Evolutionary conservation across 2,113 vertebrate genomes (phyloP), one percentile per base, ranked within the genome.

Genomic region (Scopus umbretta): DNA sequence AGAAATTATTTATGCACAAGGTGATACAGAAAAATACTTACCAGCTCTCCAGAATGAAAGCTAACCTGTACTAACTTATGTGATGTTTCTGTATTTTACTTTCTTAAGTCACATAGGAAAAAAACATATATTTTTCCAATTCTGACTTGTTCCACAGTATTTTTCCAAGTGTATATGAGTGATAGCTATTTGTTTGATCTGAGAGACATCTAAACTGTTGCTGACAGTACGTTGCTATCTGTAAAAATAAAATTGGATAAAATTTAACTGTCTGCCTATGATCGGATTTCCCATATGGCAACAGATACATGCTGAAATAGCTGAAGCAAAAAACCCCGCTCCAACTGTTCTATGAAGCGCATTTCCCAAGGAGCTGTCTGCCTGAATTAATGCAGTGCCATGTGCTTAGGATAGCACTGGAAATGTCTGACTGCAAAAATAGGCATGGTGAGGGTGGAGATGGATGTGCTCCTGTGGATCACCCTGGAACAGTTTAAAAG

Each of bases 351-450:
- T 10, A 5, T 1, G 12, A 71, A 86, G 70, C 2, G 7, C 8
- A 17, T 30, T 92, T 95, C 96, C 92, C 21, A 2, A 93, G 88
- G 94, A 96, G 88, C 95, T 84, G 96, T 96, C 90, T 96, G 83
- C 86, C 76, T 67, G 82, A 92, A 90, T 95, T 90, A 95, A 75
- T 16, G 32, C 72, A 88, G 85, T 4, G 1, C 68, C 2, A 3
- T 53, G 82, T 55, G 75, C 82, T 84, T 7, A 15, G 56, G 38
- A 59, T 40, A 87, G 45, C 68, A 20, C 82, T 92, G 83, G 88
- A 94, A 92, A 94, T 52, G 83, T 86, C 85, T 93, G 79, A 32
- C 13, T 61, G 86, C 92, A 95, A 95, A 96, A 96, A 96, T 68
- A 94, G 86, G 56, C 61, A 81, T 0, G 12, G 62, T 16, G 85